These are phyloP conservation scores for Notamacropus eugenii DNA, from an alignment of 2,797 vertebrate species.

Conservation along the genomic window DNA sequence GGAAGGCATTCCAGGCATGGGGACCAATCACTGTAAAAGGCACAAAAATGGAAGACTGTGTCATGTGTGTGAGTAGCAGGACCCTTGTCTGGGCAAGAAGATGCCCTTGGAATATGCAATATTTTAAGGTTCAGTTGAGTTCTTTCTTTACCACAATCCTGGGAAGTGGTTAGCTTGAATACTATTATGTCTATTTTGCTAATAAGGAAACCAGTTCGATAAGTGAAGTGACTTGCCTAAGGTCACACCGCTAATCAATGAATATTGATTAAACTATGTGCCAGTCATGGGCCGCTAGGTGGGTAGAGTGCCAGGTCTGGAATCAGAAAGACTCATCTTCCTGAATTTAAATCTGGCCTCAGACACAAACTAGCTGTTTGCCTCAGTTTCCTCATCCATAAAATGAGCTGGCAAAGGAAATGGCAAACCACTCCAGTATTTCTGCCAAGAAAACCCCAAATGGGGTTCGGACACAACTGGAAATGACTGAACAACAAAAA, in stretches of 20 bases:
- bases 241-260: neutral
- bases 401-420: no score
- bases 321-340: no score
- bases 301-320: no score
- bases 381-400: no score
- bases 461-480: no score
- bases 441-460: no score
- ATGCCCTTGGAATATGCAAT: constrained; percentile 18
- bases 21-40: neutral
- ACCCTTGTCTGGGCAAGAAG: constrained; percentile 5
- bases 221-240: neutral
- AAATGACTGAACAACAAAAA: no score
- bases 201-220: constrained; percentile 59
- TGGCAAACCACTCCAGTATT: no score
- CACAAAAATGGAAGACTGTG: neutral
- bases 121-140: neutral
- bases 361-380: no score
- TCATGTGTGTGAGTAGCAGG: neutral
- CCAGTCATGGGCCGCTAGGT: neutral
- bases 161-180: neutral
- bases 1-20: neutral
- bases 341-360: no score
- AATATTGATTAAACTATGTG: neutral
- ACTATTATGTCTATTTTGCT: constrained; percentile 60
- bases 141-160: neutral